Percentiles rank a stretch among this genome's conserved stretches.
These are phyloP conservation scores for Pachydiplax longipennis DNA, from an alignment of 2,888 invertebrate species.

Conservation along the genomic window DNA sequence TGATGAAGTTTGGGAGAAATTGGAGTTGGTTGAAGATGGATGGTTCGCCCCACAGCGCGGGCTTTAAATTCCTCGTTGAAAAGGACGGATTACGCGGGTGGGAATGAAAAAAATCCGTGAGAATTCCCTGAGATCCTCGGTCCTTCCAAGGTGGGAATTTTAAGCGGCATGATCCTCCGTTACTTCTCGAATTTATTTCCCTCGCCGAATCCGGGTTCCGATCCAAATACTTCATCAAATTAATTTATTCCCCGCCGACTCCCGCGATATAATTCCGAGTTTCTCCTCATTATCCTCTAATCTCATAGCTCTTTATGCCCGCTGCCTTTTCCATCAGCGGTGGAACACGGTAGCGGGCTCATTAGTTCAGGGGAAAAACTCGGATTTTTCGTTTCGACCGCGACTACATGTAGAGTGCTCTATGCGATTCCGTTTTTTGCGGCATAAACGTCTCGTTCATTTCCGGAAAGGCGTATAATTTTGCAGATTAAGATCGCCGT, in stretches of 20 bases:
- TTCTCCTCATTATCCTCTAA: no score
- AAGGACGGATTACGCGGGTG: no score
- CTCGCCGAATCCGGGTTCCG: no score
- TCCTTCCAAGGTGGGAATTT: no score
- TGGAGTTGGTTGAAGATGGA: not conserved
- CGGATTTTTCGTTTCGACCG: not conserved
- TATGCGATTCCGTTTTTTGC: not conserved
- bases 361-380: not conserved
- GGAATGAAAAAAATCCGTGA: no score
- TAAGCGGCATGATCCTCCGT: no score
- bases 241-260: no score
- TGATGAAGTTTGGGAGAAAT: not conserved
- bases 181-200: no score
- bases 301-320: not conserved
- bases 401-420: no score
- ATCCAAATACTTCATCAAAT: no score
- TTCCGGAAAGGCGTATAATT: not conserved
- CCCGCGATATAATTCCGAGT: no score
- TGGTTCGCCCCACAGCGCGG: not conserved
- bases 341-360: not conserved
- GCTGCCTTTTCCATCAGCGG: not conserved
- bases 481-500: not conserved
- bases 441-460: not conserved
- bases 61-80: not conserved
- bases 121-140: no score